These are phyloP conservation scores for Drosophila antonietae DNA, from an alignment of 2,888 invertebrate species.

Conservation along the genomic window DNA sequence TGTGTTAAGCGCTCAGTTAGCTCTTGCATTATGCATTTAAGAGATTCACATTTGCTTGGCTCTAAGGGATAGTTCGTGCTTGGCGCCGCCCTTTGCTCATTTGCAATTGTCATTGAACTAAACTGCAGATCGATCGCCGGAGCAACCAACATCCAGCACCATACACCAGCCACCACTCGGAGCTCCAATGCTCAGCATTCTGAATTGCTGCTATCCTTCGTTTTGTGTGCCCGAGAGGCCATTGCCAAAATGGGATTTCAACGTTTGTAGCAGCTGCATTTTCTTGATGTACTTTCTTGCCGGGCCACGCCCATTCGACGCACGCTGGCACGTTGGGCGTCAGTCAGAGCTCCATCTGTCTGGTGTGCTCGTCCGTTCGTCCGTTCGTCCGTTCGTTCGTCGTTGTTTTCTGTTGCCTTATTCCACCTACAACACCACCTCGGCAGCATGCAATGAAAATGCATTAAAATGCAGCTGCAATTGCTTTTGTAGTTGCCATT, in stretches of 20 bases:
- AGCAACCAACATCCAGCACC: neutral
- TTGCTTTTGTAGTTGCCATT: conserved; percentile 44
- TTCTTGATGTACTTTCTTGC: conserved; percentile 30
- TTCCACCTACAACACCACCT: conserved; percentile 28
- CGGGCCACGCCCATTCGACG: conserved; percentile 27
- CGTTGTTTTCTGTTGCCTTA: conserved; percentile 28
- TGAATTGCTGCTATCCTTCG: conserved; percentile 8
- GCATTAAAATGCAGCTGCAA: conserved; percentile 73
- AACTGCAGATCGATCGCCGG: conserved; percentile 21
- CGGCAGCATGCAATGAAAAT: conserved; percentile 54
- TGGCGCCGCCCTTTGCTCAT: conserved; percentile 30
- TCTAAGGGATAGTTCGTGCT: conserved; percentile 8
- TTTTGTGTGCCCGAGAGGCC: conserved; percentile 25
- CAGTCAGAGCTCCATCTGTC: conserved; percentile 14
- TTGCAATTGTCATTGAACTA: conserved; percentile 55
- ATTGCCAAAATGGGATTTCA: conserved; percentile 56
- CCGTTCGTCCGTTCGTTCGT: no score
- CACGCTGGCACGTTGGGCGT: conserved; percentile 24
- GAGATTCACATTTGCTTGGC: conserved; percentile 36
- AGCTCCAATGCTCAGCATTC: conserved; percentile 3
- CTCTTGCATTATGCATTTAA: conserved; percentile 1
- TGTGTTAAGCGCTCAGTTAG: neutral
- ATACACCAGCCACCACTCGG: no score
- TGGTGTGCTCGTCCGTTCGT: no score
- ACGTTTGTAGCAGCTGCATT: conserved; percentile 20